phyloP scores from a whole-genome alignment of 2,888 invertebrate species.

The Elmis aenea region DNA sequence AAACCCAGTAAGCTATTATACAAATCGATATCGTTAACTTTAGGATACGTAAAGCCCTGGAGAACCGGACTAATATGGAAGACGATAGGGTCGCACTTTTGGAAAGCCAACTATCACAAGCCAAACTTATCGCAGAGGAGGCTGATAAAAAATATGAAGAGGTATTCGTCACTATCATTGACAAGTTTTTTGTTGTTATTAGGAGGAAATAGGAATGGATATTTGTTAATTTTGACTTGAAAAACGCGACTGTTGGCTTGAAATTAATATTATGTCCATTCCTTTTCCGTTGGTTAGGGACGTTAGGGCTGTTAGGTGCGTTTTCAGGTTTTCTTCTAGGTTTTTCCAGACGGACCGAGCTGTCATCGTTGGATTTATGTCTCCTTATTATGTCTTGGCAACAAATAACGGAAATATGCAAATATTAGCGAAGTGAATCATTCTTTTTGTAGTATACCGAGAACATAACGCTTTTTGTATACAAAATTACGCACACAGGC shows the following conservation, averaged over 20 bases:
- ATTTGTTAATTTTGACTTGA: background rate
- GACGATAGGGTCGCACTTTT: conserved; percentile 97
- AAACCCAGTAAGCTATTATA: too few species aligned
- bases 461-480: too few species aligned
- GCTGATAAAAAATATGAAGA: conserved; percentile 99
- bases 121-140: conserved; percentile 99
- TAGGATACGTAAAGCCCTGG: conserved; percentile 97
- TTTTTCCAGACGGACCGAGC: too few species aligned
- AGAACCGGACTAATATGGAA: conserved; percentile 98
- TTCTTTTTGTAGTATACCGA: too few species aligned
- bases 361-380: too few species aligned
- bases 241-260: background rate
- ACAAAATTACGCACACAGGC: too few species aligned
- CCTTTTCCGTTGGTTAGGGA: conserved; percentile 12
- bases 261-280: conserved; percentile 22
- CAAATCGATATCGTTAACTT: conserved; percentile 17
- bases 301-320: too few species aligned
- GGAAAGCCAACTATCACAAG: conserved; percentile 97
- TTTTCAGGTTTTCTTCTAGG: too few species aligned
- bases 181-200: conserved; percentile 6
- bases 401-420: too few species aligned
- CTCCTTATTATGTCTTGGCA: too few species aligned
- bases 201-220: background rate
- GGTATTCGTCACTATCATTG: conserved; percentile 60
- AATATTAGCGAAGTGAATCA: conserved; percentile 21